Percentiles rank a stretch among this genome's conserved stretches.
Evolutionary conservation across 2,797 vertebrate species (phyloP).

Genomic region (Taenioides sp.): DNA sequence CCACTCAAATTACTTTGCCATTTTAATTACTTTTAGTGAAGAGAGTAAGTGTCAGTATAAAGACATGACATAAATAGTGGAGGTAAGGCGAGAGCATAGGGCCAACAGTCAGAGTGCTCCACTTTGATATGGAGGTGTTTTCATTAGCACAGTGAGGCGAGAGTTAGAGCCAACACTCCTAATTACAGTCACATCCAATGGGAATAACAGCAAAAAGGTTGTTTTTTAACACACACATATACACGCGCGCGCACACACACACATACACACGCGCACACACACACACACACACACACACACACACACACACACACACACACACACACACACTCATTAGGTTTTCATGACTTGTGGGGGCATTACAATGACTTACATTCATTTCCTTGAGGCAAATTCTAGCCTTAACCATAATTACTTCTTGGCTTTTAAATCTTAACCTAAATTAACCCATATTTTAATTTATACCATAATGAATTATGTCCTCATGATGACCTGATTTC

Average conservation of each 20-base stretch:
- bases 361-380: background rate
- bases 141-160: slow-evolving; percentile 52
- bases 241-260: too few species aligned
- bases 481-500: background rate
- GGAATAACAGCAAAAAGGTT: slow-evolving; percentile 52
- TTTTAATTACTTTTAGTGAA: background rate
- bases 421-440: too few species aligned
- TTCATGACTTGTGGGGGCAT: background rate
- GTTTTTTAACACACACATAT: background rate
- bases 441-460: background rate
- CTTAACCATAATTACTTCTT: background rate
- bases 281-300: too few species aligned
- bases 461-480: background rate
- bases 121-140: slow-evolving; percentile 56
- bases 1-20: background rate
- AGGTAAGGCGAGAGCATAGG: slow-evolving; percentile 18
- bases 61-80: slow-evolving; percentile 24
- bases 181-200: slow-evolving; percentile 51
- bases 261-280: too few species aligned
- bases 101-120: slow-evolving; percentile 19
- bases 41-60: slow-evolving; percentile 12
- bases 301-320: slow-evolving; percentile 6
- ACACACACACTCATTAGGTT: background rate
- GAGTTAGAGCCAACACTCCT: slow-evolving; percentile 43
- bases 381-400: background rate